Percentiles rank a stretch among this genome's conserved stretches.
phyloP scores from a whole-genome alignment of 2,113 vertebrate genomes.

The Nycticorax nycticorax region DNA sequence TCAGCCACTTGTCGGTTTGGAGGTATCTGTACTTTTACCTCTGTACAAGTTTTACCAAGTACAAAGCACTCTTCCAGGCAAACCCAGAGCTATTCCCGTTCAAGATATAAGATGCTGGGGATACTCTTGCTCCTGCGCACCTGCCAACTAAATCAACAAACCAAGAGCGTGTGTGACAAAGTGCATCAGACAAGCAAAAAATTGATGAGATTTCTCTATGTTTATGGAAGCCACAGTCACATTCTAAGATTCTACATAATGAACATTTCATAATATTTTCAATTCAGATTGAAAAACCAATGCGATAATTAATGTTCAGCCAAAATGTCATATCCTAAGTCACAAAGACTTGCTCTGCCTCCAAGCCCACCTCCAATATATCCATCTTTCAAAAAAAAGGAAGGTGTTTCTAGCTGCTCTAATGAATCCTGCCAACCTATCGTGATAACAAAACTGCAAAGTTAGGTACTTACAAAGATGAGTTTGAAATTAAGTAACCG shows the following conservation, averaged over 20 bases:
- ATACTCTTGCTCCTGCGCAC: not conserved
- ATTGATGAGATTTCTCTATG: not conserved
- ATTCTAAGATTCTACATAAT: not conserved
- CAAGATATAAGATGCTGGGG: accelerated
- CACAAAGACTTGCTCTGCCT: slow-evolving; percentile 8
- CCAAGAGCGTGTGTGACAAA: not conserved
- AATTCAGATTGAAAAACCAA: slow-evolving; percentile 18
- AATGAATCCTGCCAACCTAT: not conserved
- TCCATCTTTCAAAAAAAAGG: not conserved
- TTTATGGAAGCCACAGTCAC: not conserved
- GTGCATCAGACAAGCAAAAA: not conserved
- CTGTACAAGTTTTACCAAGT: not conserved
- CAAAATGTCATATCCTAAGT: not conserved
- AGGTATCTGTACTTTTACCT: not conserved
- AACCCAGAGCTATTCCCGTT: not conserved
- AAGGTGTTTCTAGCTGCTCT: not conserved
- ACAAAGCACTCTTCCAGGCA: not conserved
- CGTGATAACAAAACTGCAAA: not conserved
- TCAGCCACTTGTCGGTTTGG: not conserved
- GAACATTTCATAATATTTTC: slow-evolving; percentile 6
- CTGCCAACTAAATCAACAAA: not conserved
- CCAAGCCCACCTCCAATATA: not conserved
- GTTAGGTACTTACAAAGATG: not conserved
- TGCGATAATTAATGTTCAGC: slow-evolving; percentile 1
- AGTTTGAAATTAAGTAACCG: not conserved